phyloP scores from a whole-genome alignment of 1,140 invertebrate genomes.

The Asobara japonica region DNA sequence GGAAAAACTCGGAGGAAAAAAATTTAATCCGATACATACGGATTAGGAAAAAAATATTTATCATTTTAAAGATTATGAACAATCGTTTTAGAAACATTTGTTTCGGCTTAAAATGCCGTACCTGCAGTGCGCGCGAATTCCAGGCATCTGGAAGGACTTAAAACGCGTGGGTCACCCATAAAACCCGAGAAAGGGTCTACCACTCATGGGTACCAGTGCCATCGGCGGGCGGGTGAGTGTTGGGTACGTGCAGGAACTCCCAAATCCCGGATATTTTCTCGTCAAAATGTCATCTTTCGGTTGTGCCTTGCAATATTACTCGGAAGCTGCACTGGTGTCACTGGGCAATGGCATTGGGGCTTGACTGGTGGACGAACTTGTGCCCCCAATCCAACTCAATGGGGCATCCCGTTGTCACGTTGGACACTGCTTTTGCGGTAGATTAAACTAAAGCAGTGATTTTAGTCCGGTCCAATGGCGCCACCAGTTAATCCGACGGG shows the following conservation, averaged over 20 bases:
- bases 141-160: constrained; percentile 60
- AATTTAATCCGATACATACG: background rate
- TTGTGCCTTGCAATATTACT: background rate
- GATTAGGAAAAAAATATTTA: constrained; percentile 18
- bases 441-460: constrained; percentile 27
- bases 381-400: background rate
- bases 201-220: background rate
- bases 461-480: constrained; percentile 33
- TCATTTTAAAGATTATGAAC: background rate
- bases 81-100: constrained; percentile 46
- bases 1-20: background rate
- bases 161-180: constrained; percentile 29
- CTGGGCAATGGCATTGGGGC: background rate
- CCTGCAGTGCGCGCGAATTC: constrained; percentile 30
- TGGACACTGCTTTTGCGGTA: background rate
- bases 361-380: constrained; percentile 36
- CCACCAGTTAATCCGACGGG: constrained; percentile 42
- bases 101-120: constrained; percentile 48
- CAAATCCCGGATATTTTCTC: constrained; percentile 42
- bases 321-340: constrained; percentile 4
- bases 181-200: background rate
- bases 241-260: constrained; percentile 44
- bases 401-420: background rate
- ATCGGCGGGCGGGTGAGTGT: background rate
- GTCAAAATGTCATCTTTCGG: constrained; percentile 19